Evolutionary conservation across 2,797 vertebrate species (phyloP), one percentile per base, ranked within the genome.

Genomic region (Eremophila alpestris): DNA sequence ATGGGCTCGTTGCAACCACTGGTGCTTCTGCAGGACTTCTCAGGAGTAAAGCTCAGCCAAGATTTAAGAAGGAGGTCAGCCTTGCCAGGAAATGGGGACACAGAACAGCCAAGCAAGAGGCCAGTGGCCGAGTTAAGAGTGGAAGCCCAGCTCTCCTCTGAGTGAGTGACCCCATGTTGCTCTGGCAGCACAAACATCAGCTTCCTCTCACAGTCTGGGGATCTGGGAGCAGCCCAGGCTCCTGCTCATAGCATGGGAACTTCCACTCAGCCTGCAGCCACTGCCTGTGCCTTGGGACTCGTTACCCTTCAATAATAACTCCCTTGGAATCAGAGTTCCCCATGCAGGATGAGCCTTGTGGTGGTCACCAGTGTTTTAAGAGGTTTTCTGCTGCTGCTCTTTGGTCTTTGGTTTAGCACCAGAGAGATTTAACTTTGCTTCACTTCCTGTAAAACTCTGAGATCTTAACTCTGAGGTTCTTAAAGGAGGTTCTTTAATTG

Each of bases 301-400:
- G 0, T 40, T 38, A 13, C 17, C 38, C 32, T 45, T 23, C 20
- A 45, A 60, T 2, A 55, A 7, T 17, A 74, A 22, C 23, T 77
- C 30, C 63, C 11, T 32, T 38, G 43, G 65, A 79, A 51, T 46
- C 59, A 18, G 62, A 88, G 46, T 13, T 85, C 41, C 7, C 17
- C 2, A 0, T 4, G 24, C 69, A 46, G 30, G 67, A 2, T 30
- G 40, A 67, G 23, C 63, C 68, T 60, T 14, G 3, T 0, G 3
- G 43, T 52, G 78, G 13, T 46, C 30, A 19, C 38, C 29, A 49
- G 64, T 29, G 5, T 34, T 85, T 92, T 36, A 38, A 64, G 75
- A 74, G 49, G 29, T 45, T 85, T 92, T 13, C 41, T 87, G 48
- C 8, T 90, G 1, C 51, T 69, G n/a, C 43, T 70, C 43, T 5